phyloP scores from a whole-genome alignment of 2,888 invertebrate species.

The Trypoxylon attenuatum region DNA sequence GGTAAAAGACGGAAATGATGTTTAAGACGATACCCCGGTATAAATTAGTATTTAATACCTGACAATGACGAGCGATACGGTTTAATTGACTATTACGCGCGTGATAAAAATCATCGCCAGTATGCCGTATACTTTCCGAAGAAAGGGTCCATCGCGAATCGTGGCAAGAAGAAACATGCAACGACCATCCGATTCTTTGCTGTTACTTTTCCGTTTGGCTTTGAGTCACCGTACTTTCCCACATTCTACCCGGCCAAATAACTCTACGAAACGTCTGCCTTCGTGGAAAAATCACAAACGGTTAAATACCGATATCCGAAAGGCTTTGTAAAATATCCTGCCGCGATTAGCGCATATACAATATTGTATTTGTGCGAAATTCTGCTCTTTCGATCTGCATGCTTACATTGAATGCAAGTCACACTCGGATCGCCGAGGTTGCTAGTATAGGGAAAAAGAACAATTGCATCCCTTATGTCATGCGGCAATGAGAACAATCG shows the following conservation, averaged over 20 bases:
- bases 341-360: no score
- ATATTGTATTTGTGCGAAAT: background rate
- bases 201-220: slow-evolving; percentile 15
- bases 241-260: slow-evolving; percentile 10
- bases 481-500: background rate
- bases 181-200: background rate
- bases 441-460: no score
- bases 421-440: background rate
- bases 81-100: no score
- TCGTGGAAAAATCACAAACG: background rate
- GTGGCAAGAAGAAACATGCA: background rate
- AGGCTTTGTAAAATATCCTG: no score
- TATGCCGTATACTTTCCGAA: no score
- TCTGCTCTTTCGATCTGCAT: background rate
- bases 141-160: background rate
- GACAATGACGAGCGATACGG: no score
- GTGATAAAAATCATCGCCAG: no score
- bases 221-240: slow-evolving; percentile 55
- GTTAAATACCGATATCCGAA: background rate
- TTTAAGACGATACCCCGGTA: no score
- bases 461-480: no score
- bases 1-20: no score
- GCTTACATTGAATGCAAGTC: background rate
- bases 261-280: background rate
- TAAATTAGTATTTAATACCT: no score